phyloP scores from a whole-genome alignment of 1,140 invertebrate species.

The Monochamus saltuarius region DNA sequence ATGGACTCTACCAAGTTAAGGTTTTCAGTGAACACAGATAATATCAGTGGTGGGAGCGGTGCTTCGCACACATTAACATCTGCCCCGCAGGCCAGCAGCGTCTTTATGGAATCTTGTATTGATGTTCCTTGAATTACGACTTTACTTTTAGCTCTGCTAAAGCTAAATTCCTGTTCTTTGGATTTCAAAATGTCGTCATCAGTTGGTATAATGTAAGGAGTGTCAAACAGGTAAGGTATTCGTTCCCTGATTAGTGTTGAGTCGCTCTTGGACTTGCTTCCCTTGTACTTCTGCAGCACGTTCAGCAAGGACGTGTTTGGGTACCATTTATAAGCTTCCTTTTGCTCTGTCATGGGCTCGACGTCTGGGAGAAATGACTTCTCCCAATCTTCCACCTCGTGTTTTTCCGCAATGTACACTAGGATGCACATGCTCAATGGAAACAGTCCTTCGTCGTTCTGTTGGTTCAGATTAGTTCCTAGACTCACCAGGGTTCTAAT shows the following conservation, averaged over 20 bases:
- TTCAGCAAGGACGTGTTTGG: constrained; percentile 27
- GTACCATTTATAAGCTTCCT: constrained; percentile 48
- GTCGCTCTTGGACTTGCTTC: background rate
- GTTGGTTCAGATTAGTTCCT: constrained; percentile 53
- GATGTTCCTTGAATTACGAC: no score
- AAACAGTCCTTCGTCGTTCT: constrained; percentile 57
- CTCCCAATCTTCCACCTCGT: constrained; percentile 48
- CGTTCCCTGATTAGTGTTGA: background rate
- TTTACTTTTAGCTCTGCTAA: background rate
- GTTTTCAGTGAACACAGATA: constrained; percentile 50
- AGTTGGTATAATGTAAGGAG: background rate
- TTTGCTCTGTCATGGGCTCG: constrained; percentile 33
- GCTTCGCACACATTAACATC: constrained; percentile 51
- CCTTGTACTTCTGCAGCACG: background rate
- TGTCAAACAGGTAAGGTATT: background rate
- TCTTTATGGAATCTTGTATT: constrained; percentile 44
- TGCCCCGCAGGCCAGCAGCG: constrained; percentile 52
- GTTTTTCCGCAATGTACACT: constrained; percentile 47
- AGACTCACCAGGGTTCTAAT: constrained; percentile 50
- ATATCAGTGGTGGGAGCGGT: constrained; percentile 53
- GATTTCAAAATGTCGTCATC: background rate
- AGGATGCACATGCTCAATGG: constrained; percentile 52
- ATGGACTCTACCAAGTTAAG: constrained; percentile 49
- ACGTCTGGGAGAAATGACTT: constrained; percentile 47
- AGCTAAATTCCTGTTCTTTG: background rate